Conservation (phyloP, 2,797 vertebrate genomes). For the Chrysocyon brachyurus region DNA sequence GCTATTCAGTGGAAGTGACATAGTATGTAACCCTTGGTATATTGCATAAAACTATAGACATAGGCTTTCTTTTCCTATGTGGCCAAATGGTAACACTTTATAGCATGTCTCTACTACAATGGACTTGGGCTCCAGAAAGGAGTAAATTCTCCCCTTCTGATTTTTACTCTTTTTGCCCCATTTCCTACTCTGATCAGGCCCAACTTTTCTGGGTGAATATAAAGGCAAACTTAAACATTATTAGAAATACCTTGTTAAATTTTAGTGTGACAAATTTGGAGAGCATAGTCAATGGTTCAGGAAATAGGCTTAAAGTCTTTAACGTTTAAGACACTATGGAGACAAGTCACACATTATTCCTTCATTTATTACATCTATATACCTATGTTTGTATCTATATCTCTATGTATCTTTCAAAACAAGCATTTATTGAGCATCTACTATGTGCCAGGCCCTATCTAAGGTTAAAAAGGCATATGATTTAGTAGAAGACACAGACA, state of each 20-base stretch:
- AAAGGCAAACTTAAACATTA: background rate
- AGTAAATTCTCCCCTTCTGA: background rate
- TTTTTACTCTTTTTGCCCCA: background rate
- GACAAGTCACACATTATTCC: background rate
- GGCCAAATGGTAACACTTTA: background rate
- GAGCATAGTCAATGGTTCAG: constrained; percentile 4
- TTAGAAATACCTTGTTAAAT: background rate
- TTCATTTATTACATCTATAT: background rate
- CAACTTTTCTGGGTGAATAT: background rate
- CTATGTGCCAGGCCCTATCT: background rate
- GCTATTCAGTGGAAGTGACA: background rate
- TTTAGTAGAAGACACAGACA: background rate
- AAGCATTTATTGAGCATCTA: background rate
- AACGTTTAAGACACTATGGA: background rate
- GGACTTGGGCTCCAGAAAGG: constrained; percentile 8
- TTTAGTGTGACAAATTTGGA: background rate
- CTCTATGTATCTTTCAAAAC: background rate
- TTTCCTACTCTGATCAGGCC: background rate
- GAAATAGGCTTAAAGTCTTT: background rate
- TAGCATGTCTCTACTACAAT: background rate
- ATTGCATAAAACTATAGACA: background rate
- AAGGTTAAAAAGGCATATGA: background rate
- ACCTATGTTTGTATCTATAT: background rate
- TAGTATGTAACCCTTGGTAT: background rate
- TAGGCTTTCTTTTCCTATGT: background rate